A percentile compares a stretch with the other conserved stretches of the same genome.
phyloP scores from a whole-genome alignment of 2,113 vertebrate genomes.

The Eudyptes chrysolophus region DNA sequence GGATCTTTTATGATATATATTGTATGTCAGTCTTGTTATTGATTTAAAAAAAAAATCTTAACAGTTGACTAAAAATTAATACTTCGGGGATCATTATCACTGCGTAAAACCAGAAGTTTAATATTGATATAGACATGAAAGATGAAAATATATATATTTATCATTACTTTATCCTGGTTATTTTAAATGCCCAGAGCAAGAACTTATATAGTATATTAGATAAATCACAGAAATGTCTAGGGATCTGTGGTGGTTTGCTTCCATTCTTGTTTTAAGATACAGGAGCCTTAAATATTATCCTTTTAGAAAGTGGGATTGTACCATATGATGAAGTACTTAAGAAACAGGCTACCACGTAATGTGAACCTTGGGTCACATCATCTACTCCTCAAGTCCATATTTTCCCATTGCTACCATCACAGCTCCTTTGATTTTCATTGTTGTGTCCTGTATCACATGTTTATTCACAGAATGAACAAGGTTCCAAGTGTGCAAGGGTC shows the following conservation, averaged over 20 bases:
- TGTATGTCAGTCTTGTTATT: not conserved
- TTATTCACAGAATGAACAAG: not conserved
- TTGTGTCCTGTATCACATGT: not conserved
- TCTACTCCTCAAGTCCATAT: not conserved
- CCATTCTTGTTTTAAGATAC: not conserved
- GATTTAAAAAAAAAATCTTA: not conserved
- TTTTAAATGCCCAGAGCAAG: not conserved
- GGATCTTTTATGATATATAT: not conserved
- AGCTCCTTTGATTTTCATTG: not conserved
- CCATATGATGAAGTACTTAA: not conserved
- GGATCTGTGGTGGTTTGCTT: not conserved
- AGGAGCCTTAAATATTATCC: not conserved
- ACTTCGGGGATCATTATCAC: not conserved
- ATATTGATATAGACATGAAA: not conserved
- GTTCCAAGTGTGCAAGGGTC: not conserved
- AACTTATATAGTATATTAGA: not conserved
- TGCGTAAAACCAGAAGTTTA: not conserved
- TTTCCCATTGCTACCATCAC: not conserved
- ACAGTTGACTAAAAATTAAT: not conserved
- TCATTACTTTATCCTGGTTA: not conserved
- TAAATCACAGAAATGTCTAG: not conserved
- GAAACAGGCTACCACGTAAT: not conserved
- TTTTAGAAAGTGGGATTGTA: not conserved
- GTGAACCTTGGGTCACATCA: not conserved
- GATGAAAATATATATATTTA: not conserved